These are phyloP conservation scores for Tiliqua scincoides DNA, from an alignment of 2,113 vertebrate genomes.

Conservation along the genomic window DNA sequence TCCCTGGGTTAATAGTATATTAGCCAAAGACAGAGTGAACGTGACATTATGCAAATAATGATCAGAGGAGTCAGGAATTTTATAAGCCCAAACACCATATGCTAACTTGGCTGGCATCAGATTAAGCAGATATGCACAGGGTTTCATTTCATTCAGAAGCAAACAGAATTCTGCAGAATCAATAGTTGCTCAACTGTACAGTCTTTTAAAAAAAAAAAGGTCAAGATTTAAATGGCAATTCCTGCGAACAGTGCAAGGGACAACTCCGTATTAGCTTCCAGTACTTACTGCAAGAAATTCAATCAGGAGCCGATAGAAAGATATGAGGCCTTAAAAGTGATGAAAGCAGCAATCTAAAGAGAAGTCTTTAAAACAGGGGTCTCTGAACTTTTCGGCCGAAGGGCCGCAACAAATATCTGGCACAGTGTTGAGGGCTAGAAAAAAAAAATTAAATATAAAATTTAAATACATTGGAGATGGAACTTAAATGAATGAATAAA, in stretches of 20 bases:
- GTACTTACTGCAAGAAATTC: background rate
- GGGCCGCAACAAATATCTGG: too few species aligned
- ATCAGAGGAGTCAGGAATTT: conserved; percentile 40
- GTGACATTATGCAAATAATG: conserved; percentile 57
- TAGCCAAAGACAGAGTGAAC: conserved; percentile 32
- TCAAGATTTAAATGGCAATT: conserved; percentile 6
- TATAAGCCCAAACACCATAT: conserved; percentile 58
- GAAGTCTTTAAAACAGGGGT: too few species aligned
- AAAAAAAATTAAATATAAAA: too few species aligned
- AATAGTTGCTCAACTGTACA: background rate
- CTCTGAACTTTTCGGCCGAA: too few species aligned
- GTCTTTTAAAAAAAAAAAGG: background rate
- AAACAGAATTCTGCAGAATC: conserved; percentile 8
- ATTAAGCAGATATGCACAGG: conserved; percentile 47
- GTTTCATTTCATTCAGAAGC: conserved; percentile 37
- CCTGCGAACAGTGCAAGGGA: background rate
- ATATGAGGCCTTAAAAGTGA: background rate
- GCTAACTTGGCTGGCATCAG: conserved; percentile 52
- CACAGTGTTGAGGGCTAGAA: too few species aligned
- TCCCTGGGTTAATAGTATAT: conserved; percentile 40
- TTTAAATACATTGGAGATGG: too few species aligned
- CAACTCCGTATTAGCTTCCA: background rate
- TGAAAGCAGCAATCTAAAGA: background rate
- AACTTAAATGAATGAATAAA: too few species aligned
- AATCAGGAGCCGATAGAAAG: background rate